phyloP scores from a whole-genome alignment of 1,140 invertebrate genomes.

The Conus ventricosus region DNA sequence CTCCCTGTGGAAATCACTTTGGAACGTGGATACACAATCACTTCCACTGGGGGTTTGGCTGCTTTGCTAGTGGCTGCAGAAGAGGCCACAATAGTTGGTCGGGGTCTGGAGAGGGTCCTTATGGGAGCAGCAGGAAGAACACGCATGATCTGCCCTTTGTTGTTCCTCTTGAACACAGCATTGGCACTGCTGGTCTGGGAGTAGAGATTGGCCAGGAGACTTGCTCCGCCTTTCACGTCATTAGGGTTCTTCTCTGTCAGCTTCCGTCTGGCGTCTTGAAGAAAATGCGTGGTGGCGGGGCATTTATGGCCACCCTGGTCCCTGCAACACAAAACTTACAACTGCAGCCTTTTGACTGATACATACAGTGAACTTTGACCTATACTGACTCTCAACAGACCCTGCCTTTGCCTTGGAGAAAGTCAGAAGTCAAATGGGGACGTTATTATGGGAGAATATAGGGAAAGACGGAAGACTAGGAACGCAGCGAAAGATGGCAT shows the following conservation, averaged over 20 bases:
- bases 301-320: background rate
- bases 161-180: conserved; percentile 21
- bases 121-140: conserved; percentile 28
- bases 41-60: conserved; percentile 26
- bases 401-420: no score
- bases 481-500: no score
- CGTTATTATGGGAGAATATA: no score
- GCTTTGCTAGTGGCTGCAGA: conserved; percentile 6
- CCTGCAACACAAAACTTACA: background rate
- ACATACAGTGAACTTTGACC: no score
- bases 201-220: conserved; percentile 37
- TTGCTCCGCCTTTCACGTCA: conserved; percentile 21
- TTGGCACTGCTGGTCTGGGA: conserved; percentile 38
- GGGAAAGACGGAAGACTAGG: no score
- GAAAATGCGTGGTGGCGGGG: conserved; percentile 25
- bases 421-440: no score
- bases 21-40: conserved; percentile 34
- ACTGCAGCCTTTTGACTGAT: background rate
- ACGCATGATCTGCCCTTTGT: conserved; percentile 24
- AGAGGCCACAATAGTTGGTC: conserved; percentile 14
- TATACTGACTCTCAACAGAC: no score
- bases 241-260: conserved; percentile 34
- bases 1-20: conserved; percentile 35
- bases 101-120: background rate
- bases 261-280: conserved; percentile 32